Conservation (phyloP, 2,888 invertebrate species). For the Agonopterix arenella region DNA sequence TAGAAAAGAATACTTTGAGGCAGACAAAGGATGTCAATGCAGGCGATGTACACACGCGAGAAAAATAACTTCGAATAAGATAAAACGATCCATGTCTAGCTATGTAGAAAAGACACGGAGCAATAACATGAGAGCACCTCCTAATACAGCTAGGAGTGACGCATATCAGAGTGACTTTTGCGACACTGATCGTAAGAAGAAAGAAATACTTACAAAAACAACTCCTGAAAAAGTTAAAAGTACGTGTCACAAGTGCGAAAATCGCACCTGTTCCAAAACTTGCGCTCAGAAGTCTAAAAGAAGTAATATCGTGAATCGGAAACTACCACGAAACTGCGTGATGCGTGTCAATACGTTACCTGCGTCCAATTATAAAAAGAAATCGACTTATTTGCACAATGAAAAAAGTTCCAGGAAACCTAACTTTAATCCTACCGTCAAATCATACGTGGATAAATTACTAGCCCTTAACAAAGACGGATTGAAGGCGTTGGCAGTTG, state of each 20-base stretch:
- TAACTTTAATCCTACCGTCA: slow-evolving; percentile 46
- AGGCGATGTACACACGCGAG: slow-evolving; percentile 25
- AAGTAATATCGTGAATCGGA: slow-evolving; percentile 1
- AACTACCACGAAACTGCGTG: slow-evolving; percentile 15
- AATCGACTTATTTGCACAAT: not conserved
- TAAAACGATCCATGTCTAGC: not conserved
- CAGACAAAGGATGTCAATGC: slow-evolving; percentile 28
- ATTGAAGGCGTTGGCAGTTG: slow-evolving; percentile 54
- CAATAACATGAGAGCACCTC: slow-evolving; percentile 26
- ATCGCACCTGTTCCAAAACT: slow-evolving; percentile 9
- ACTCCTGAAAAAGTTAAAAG: slow-evolving; percentile 10
- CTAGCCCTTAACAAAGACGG: slow-evolving; percentile 54
- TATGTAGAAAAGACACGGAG: not conserved
- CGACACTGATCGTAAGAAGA: not conserved
- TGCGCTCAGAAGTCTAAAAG: slow-evolving; percentile 18
- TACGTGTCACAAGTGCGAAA: slow-evolving; percentile 21
- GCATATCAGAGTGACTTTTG: slow-evolving; percentile 8
- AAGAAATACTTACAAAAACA: not conserved
- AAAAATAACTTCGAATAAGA: slow-evolving; percentile 14
- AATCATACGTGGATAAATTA: slow-evolving; percentile 57
- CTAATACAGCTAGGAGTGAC: slow-evolving; percentile 34
- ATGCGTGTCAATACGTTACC: slow-evolving; percentile 11
- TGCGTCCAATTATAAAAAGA: slow-evolving; percentile 10
- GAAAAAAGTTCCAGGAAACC: slow-evolving; percentile 17
- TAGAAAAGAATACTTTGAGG: slow-evolving; percentile 13